A percentile compares a stretch with the other conserved stretches of the same genome.
phyloP scores from a whole-genome alignment of 2,797 vertebrate species.

The Chelon auratus region DNA sequence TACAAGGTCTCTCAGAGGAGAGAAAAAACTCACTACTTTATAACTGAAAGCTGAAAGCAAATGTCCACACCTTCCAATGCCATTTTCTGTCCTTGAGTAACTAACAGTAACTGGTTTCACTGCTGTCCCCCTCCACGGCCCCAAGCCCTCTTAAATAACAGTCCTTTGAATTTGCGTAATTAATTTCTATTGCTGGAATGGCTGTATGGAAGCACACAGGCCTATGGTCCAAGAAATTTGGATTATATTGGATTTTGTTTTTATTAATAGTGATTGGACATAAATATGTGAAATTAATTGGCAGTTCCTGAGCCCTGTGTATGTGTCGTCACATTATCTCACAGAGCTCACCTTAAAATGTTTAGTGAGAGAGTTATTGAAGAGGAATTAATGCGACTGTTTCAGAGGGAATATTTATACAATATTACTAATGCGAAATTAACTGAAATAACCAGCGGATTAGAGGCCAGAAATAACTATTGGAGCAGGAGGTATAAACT shows the following conservation, averaged over 20 bases:
- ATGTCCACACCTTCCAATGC: constrained; percentile 58
- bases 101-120: constrained; percentile 52
- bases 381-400: constrained; percentile 15
- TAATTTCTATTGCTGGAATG: constrained; percentile 63
- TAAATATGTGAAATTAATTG: constrained; percentile 65
- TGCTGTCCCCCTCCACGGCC: constrained; percentile 39
- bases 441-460: constrained; percentile 6
- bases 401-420: constrained; percentile 8
- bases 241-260: constrained; percentile 67
- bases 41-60: constrained; percentile 63
- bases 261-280: constrained; percentile 61
- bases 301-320: constrained; percentile 39
- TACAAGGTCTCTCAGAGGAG: constrained; percentile 44
- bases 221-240: constrained; percentile 39
- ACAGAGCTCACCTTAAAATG: constrained; percentile 38
- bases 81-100: constrained; percentile 56
- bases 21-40: constrained; percentile 22
- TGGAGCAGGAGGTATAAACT: constrained; percentile 2
- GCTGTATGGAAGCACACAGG: constrained; percentile 35
- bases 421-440: constrained; percentile 11
- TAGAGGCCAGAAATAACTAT: constrained; percentile 18
- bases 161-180: constrained; percentile 68
- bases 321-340: constrained; percentile 33
- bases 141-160: constrained; percentile 58
- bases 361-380: constrained; percentile 28